phyloP scores from a whole-genome alignment of 2,888 invertebrate species.

The Euzetes globulus region DNA sequence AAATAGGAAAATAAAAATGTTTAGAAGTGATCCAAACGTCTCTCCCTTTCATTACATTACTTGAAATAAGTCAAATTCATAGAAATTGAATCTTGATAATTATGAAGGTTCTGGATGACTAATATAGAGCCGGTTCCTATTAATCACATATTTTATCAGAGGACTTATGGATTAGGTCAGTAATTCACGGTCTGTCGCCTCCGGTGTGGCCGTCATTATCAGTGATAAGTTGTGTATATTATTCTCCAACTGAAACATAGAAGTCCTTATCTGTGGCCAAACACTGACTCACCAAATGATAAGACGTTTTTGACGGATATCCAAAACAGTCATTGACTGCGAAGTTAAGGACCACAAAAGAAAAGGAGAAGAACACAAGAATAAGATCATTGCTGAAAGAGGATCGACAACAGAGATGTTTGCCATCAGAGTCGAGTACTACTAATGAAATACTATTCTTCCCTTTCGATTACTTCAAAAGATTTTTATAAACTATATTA shows the following conservation, averaged over 20 bases:
- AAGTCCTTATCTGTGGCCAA: constrained; percentile 16
- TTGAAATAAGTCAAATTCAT: too few species aligned
- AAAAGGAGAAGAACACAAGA: background rate
- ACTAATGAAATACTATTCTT: background rate
- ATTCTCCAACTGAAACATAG: background rate
- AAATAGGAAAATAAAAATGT: too few species aligned
- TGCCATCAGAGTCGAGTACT: background rate
- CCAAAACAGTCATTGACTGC: background rate
- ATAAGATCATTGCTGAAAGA: background rate
- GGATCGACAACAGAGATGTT: background rate
- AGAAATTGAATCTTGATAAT: background rate
- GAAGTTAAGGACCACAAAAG: background rate
- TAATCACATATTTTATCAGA: background rate
- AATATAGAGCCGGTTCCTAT: background rate
- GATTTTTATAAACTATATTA: too few species aligned
- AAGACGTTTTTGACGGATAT: constrained; percentile 13
- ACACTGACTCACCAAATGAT: constrained; percentile 6
- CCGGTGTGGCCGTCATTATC: constrained; percentile 11
- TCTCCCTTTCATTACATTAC: too few species aligned
- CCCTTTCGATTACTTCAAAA: too few species aligned
- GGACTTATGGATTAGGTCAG: background rate
- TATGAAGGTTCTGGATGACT: background rate
- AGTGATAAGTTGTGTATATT: background rate
- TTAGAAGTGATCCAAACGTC: too few species aligned
- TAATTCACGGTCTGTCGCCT: constrained; percentile 16